phyloP scores from a whole-genome alignment of 92 coral and sea anemone species.

The Zoanthus solanderi region DNA sequence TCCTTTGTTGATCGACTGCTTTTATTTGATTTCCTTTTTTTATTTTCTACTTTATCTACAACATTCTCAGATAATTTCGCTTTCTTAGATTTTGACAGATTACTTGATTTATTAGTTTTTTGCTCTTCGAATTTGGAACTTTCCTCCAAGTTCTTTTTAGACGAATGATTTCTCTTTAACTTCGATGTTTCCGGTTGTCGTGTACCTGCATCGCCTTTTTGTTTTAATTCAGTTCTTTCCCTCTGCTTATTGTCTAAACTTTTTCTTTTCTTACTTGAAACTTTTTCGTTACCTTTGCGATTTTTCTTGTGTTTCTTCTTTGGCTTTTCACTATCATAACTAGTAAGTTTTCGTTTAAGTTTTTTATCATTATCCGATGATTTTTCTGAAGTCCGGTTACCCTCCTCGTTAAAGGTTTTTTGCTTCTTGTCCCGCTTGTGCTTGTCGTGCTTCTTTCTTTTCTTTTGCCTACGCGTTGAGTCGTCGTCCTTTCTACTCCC shows the following conservation, averaged over 20 bases:
- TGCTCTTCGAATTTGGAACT: constrained; percentile 1
- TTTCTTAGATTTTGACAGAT: constrained; percentile 40
- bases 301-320: constrained; percentile 64
- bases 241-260: background rate
- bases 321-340: constrained; percentile 57
- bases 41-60: background rate
- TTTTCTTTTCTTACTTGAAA: constrained; percentile 44
- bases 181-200: background rate
- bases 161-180: background rate
- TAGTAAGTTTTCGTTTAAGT: constrained; percentile 51
- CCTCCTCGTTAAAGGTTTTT: constrained; percentile 57
- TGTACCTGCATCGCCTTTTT: background rate
- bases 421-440: constrained; percentile 84
- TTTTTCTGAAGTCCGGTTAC: constrained; percentile 37
- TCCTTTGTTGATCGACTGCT: constrained; percentile 19
- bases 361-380: constrained; percentile 36
- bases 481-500: constrained; percentile 48
- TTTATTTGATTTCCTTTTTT: constrained; percentile 23
- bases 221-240: constrained; percentile 3
- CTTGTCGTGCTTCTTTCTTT: constrained; percentile 86
- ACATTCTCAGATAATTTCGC: constrained; percentile 15
- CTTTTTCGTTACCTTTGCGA: constrained; percentile 38
- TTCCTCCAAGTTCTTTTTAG: constrained; percentile 13
- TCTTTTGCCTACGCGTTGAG: constrained; percentile 77
- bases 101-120: constrained; percentile 6